Evolutionary conservation across 2,113 vertebrate genomes (phyloP).

Genomic region (Elephantulus edwardii): DNA sequence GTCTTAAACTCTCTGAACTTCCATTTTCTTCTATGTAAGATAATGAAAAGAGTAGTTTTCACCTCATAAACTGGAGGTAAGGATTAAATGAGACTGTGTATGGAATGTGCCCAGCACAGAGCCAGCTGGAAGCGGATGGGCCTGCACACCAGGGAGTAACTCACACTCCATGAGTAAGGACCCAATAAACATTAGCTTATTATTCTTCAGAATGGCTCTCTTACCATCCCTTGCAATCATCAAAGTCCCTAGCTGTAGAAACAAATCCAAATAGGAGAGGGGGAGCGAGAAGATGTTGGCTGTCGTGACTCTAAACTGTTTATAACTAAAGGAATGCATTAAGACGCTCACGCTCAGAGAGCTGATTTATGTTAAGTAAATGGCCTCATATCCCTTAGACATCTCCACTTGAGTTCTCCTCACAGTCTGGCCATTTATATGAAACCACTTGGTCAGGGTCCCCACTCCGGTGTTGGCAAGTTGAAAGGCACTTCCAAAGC

Average conservation of each 20-base stretch:
- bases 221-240: background rate
- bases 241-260: constrained; percentile 42
- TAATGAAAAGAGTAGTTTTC: background rate
- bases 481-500: constrained; percentile 70
- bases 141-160: background rate
- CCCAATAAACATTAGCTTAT: background rate
- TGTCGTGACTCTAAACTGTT: constrained; percentile 67
- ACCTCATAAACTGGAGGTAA: background rate
- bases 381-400: constrained; percentile 29
- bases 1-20: background rate
- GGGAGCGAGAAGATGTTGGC: constrained; percentile 32
- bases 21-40: background rate
- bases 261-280: constrained; percentile 44
- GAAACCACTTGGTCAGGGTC: constrained; percentile 5
- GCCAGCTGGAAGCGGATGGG: background rate
- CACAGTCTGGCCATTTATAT: constrained; percentile 56
- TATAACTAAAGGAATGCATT: constrained; percentile 68
- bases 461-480: constrained; percentile 69
- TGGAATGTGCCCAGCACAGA: background rate
- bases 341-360: constrained; percentile 35
- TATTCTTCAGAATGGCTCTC: background rate
- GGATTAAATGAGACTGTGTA: background rate
- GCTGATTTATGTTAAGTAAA: constrained; percentile 73
- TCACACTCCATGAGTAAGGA: background rate
- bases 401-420: constrained; percentile 48